Conservation (phyloP, 2,113 vertebrate species). For the Pavo muticus region DNA sequence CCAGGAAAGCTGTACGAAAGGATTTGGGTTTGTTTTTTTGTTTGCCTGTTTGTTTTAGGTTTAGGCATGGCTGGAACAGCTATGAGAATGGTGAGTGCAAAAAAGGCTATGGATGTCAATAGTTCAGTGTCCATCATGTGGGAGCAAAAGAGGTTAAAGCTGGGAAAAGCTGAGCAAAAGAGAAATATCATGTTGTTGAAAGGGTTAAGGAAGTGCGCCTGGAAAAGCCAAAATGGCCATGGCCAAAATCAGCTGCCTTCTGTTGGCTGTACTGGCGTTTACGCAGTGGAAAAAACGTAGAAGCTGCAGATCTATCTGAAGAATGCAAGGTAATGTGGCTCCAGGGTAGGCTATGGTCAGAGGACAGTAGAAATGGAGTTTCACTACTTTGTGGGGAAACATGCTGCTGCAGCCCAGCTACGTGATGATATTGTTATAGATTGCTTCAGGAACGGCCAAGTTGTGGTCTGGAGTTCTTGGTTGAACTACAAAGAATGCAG, state of each 20-base stretch:
- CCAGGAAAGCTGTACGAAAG: not conserved
- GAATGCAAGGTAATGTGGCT: not conserved
- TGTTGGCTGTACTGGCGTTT: not conserved
- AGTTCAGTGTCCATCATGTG: not conserved
- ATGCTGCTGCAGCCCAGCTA: not conserved
- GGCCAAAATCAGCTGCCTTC: slow-evolving; percentile 48
- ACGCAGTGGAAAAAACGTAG: slow-evolving; percentile 4
- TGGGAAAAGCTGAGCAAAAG: not conserved
- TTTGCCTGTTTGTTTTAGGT: not conserved
- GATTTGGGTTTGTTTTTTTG: not conserved
- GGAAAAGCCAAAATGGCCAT: slow-evolving; percentile 25
- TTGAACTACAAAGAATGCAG: slow-evolving; percentile 30
- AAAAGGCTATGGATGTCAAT: not conserved
- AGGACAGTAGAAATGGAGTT: not conserved
- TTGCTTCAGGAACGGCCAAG: slow-evolving; percentile 22
- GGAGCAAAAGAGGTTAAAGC: not conserved
- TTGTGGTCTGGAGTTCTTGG: slow-evolving; percentile 7
- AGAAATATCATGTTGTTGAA: not conserved
- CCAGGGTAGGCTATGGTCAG: not conserved
- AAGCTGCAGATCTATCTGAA: not conserved
- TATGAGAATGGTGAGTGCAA: not conserved
- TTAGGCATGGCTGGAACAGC: not conserved
- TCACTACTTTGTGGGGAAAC: not conserved
- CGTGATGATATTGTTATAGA: not conserved
- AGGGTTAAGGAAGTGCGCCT: slow-evolving; percentile 8